These are phyloP conservation scores for Arenaria interpres DNA, from an alignment of 2,113 vertebrate species.

Conservation along the genomic window DNA sequence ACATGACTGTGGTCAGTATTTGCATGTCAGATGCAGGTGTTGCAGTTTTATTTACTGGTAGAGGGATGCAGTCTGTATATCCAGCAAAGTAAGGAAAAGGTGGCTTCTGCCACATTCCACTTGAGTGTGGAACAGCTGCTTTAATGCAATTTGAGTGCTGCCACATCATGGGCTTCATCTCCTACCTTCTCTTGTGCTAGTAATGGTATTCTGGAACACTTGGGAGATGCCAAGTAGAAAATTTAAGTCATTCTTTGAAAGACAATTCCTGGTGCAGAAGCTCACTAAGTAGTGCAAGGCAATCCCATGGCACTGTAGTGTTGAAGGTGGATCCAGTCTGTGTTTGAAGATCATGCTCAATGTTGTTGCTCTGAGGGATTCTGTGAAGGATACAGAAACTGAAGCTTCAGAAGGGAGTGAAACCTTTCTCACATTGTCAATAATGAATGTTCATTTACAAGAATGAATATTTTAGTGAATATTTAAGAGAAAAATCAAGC, in stretches of 20 bases:
- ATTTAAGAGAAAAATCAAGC: background rate
- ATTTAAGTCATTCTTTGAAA: background rate
- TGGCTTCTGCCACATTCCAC: background rate
- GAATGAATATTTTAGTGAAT: background rate
- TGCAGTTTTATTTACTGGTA: background rate
- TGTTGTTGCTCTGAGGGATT: background rate
- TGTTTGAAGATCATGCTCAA: background rate
- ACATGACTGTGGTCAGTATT: background rate
- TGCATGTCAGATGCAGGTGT: background rate
- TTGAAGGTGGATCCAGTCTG: background rate
- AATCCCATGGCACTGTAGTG: background rate
- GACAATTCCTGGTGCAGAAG: background rate
- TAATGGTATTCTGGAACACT: background rate
- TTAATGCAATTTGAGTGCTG: background rate
- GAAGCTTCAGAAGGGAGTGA: background rate
- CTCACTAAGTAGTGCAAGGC: background rate
- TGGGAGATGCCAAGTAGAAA: background rate
- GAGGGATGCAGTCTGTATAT: background rate
- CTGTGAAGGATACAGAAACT: background rate
- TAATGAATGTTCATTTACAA: background rate
- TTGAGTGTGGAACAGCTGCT: background rate
- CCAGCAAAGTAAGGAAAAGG: background rate
- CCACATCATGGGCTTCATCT: background rate
- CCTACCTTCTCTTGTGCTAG: background rate
- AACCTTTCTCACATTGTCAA: background rate